Percentiles rank a stretch among this genome's conserved stretches.
Evolutionary conservation across 2,797 vertebrate genomes (phyloP).

Genomic region (Rhynchotus rufescens): DNA sequence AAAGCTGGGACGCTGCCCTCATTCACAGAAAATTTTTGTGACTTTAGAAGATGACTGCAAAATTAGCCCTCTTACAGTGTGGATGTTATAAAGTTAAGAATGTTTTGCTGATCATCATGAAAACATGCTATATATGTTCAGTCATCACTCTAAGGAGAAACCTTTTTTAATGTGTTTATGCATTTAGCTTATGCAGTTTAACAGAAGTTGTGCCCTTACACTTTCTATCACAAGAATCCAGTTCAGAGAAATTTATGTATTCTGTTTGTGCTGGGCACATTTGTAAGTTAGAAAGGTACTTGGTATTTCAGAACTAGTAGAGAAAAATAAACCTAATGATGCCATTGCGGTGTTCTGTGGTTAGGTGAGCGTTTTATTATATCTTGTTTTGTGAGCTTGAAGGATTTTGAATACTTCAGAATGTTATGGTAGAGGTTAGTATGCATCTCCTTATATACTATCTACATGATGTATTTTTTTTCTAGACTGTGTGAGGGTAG

Average conservation of each 20-base stretch:
- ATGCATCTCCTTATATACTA: not conserved
- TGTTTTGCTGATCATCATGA: not conserved
- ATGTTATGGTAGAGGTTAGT: not conserved
- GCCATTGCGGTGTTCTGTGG: not conserved
- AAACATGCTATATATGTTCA: not conserved
- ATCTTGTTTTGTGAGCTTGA: not conserved
- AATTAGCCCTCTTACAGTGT: not conserved
- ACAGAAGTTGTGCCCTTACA: not conserved
- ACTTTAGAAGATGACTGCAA: not conserved
- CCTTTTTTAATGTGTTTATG: not conserved
- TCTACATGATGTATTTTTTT: not conserved
- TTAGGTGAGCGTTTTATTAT: not conserved
- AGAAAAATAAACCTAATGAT: not conserved
- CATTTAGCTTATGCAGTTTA: slow-evolving; percentile 2
- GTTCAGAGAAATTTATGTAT: not conserved
- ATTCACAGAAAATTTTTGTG: not conserved
- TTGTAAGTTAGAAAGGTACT: not conserved
- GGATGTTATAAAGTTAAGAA: not conserved
- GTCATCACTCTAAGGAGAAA: not conserved
- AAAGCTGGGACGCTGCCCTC: not conserved
- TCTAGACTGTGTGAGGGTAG: not conserved
- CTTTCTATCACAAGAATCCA: not conserved
- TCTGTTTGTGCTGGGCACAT: not conserved
- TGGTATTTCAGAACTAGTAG: not conserved
- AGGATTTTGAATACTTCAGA: not conserved